Percentiles rank a stretch among this genome's conserved stretches.
phyloP scores from a whole-genome alignment of 2,113 vertebrate genomes.

The Copsychus sechellarum region DNA sequence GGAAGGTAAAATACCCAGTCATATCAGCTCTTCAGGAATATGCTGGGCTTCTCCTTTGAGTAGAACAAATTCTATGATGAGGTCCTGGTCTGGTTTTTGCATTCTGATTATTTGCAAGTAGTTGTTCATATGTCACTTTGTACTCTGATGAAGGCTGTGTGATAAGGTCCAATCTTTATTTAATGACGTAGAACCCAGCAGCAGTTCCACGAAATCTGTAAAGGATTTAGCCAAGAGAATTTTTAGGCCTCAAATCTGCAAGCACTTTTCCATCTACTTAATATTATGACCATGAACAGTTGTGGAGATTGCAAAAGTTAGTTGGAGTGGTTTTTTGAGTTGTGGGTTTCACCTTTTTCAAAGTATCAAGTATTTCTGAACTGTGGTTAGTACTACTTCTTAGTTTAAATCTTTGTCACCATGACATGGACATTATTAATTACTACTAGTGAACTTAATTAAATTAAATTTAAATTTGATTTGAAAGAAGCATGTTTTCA shows the following conservation, averaged over 20 bases:
- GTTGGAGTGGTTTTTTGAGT: rapidly evolving
- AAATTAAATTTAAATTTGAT: not conserved
- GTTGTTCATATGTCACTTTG: not conserved
- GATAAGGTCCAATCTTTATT: not conserved
- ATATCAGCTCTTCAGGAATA: not conserved
- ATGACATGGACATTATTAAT: not conserved
- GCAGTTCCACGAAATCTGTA: not conserved
- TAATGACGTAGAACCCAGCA: not conserved
- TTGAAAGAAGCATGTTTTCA: not conserved
- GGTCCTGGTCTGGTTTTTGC: not conserved
- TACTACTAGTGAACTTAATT: not conserved
- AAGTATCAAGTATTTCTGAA: not conserved
- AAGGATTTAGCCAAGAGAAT: not conserved
- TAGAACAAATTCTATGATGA: not conserved
- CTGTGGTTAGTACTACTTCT: not conserved
- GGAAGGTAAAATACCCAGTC: not conserved
- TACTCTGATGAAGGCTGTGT: not conserved
- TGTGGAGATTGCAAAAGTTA: not conserved
- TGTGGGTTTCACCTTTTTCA: not conserved
- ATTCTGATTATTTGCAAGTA: not conserved
- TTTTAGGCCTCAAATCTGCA: not conserved
- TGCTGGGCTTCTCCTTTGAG: not conserved
- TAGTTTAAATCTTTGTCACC: not conserved
- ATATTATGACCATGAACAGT: not conserved
- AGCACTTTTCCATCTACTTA: not conserved